Evolutionary conservation across 1,140 invertebrate species (phyloP).

Genomic region (Mactra quadrangularis): DNA sequence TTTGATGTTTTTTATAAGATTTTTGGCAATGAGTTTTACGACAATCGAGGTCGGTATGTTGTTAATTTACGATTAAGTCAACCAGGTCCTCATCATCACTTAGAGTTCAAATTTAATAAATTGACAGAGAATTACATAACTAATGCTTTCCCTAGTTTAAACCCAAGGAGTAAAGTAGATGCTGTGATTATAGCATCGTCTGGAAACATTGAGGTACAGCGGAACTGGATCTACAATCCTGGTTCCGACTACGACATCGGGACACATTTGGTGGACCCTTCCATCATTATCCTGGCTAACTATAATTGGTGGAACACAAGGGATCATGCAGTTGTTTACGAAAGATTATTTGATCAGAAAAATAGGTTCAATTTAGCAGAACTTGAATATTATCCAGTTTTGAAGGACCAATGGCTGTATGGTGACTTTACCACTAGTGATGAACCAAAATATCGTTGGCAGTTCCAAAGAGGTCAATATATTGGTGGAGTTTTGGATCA

Average conservation of each 20-base stretch:
- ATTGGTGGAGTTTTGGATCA: constrained; percentile 77
- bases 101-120: constrained; percentile 95
- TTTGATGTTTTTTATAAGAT: constrained; percentile 87
- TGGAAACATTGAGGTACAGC: constrained; percentile 92
- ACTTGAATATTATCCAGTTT: constrained; percentile 81
- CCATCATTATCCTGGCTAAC: constrained; percentile 95
- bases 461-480: constrained; percentile 65
- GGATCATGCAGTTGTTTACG: constrained; percentile 71
- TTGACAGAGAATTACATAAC: constrained; percentile 93
- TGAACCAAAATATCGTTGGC: constrained; percentile 68
- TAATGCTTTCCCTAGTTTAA: constrained; percentile 93
- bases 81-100: constrained; percentile 90
- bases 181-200: constrained; percentile 95
- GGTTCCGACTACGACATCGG: constrained; percentile 95
- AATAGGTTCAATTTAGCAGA: constrained; percentile 81
- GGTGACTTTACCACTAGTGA: constrained; percentile 68
- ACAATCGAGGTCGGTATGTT: constrained; percentile 94
- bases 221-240: constrained; percentile 97
- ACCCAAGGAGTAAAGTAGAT: constrained; percentile 89
- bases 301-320: constrained; percentile 95
- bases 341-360: constrained; percentile 80
- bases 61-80: constrained; percentile 94
- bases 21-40: constrained; percentile 94
- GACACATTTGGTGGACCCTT: constrained; percentile 97
- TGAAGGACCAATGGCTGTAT: constrained; percentile 75